Conservation (phyloP, 2,888 invertebrate genomes). For the Bruchidius siliquastri region DNA sequence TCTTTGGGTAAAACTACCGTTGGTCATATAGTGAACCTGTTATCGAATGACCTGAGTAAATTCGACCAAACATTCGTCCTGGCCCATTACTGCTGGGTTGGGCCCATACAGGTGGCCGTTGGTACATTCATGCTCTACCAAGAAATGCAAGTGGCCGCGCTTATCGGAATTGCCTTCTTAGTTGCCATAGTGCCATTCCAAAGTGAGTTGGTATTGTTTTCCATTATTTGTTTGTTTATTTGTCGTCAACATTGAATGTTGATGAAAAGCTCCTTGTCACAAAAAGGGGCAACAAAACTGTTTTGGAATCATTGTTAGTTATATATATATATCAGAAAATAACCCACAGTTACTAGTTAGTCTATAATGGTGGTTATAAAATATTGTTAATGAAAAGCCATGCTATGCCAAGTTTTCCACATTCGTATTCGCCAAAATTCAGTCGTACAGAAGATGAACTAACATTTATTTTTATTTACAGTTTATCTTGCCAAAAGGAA, state of each 20-base stretch:
- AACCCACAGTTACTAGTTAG: no score
- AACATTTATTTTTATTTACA: conserved; percentile 17
- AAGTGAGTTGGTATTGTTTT: conserved; percentile 35
- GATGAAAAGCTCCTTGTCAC: no score
- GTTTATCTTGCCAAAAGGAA: conserved; percentile 43
- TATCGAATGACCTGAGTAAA: conserved; percentile 66
- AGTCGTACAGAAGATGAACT: neutral
- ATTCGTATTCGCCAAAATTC: no score
- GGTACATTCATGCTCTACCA: conserved; percentile 54
- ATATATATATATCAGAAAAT: no score
- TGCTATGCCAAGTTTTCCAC: no score
- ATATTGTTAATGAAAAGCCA: no score
- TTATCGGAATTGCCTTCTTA: conserved; percentile 48
- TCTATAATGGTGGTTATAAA: no score
- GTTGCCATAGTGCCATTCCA: conserved; percentile 43
- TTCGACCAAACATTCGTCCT: conserved; percentile 89
- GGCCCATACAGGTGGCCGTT: conserved; percentile 58
- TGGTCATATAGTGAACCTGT: conserved; percentile 47
- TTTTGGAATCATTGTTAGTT: no score
- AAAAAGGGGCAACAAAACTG: no score
- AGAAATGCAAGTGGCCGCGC: conserved; percentile 45
- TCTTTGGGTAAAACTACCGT: conserved; percentile 56
- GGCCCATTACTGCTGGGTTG: conserved; percentile 77
- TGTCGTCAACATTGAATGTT: no score
- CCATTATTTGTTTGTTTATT: no score